Percentiles rank a stretch among this genome's conserved stretches.
Conservation (phyloP, 2,113 vertebrate genomes). For the Tor tambroides region DNA sequence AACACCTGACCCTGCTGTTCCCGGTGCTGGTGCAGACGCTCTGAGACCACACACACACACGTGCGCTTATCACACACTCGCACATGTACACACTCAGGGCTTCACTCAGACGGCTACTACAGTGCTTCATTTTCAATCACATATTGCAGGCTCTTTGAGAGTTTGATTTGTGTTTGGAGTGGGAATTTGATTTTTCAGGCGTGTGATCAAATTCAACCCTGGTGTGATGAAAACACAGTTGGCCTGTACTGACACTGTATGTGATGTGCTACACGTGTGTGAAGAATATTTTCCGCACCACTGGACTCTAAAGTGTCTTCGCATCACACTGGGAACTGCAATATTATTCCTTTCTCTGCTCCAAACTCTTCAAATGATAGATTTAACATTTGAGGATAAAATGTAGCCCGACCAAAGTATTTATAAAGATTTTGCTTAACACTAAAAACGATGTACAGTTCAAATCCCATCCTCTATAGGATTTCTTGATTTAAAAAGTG, state of each 20-base stretch:
- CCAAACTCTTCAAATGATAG: neutral
- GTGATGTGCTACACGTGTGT: neutral
- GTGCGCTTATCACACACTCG: constrained; percentile 2
- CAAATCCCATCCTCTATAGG: neutral
- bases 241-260: neutral
- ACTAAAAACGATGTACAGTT: neutral
- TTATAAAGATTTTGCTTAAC: constrained; percentile 1
- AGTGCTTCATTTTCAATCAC: constrained; percentile 33
- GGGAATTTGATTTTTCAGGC: neutral
- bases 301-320: neutral
- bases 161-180: constrained; percentile 17
- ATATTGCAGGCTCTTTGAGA: neutral
- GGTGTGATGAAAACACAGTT: neutral
- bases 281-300: neutral
- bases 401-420: constrained; percentile 27
- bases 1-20: constrained; percentile 95
- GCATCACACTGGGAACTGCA: neutral
- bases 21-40: constrained; percentile 95
- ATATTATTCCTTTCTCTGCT: neutral
- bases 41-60: constrained; percentile 62
- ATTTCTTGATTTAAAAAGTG: neutral
- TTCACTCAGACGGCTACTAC: constrained; percentile 20
- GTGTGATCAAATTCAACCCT: neutral
- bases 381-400: constrained; percentile 13
- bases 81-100: constrained; percentile 32